Evolutionary conservation across 2,113 vertebrate genomes (phyloP), one percentile per base, ranked within the genome.

Genomic region (Donacobius atricapilla): DNA sequence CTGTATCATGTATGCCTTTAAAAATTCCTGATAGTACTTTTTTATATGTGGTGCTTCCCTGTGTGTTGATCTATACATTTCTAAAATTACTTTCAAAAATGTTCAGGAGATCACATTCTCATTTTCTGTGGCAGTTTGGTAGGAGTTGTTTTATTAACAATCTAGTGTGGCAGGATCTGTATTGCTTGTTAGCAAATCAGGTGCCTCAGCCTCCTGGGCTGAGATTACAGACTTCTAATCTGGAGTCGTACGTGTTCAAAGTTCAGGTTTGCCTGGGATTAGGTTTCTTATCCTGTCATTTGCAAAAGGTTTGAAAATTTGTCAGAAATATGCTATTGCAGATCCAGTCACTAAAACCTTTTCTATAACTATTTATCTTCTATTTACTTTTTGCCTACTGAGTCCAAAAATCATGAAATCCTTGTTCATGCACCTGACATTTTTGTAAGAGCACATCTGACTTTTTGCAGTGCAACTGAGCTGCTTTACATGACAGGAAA

Each of bases 401-500:
- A 87, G 13, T 78, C 19, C 24, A 42, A 56, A 83, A 89, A 37
- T 60, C 22, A 24, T 48, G 23, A 92, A 78, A 58, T 42, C 17
- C 35, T 66, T 4, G 2, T 39, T 63, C 17, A 28, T 8, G 33
- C 10, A 54, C 44, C 7, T 15, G 53, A 37, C 7, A 1, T 48
- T 78, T 87, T 61, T 60, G 51, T 56, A 80, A 75, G 35, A 75
- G 27, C 2, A 2, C 0, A 4, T 19, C 22, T 42, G n/a, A 37
- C 40, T 31, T 78, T 22, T 48, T 75, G 50, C 0, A 0, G 11
- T 88, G 58, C 28, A 53, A 4, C n/a, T 1, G 7, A 13, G 13
- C 51, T 82, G n/a, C 23, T 89, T 83, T 63, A 40, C 17, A 2
- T 86, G 40, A 45, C 15, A 75, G 28, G 50, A 68, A 47, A 16